Conservation (phyloP, 2,797 vertebrate genomes). For the Hafferia zeledoni region DNA sequence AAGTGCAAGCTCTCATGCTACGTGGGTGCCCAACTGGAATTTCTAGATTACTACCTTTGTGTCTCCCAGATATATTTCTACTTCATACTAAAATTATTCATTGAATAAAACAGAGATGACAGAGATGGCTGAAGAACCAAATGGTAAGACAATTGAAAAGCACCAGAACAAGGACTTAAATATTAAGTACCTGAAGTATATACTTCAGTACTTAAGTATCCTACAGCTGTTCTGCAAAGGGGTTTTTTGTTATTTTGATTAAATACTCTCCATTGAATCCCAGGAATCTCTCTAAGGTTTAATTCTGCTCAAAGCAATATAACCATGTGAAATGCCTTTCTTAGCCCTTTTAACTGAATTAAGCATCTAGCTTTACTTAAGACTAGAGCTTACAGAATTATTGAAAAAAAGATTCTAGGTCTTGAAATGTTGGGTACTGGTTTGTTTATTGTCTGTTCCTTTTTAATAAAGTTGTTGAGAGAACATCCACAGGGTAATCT, state of each 20-base stretch:
- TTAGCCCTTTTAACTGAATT: not conserved
- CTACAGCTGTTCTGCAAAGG: not conserved
- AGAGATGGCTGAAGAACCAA: not conserved
- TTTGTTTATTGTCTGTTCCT: not conserved
- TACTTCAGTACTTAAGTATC: not conserved
- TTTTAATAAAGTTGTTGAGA: not conserved
- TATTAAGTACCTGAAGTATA: not conserved
- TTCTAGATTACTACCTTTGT: not conserved
- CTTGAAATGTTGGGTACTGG: rapidly evolving
- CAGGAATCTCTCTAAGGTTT: not conserved
- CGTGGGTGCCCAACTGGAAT: not conserved
- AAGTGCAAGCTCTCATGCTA: not conserved
- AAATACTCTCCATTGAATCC: not conserved
- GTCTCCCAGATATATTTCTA: not conserved
- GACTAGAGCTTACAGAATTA: not conserved
- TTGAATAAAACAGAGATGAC: not conserved
- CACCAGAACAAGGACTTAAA: not conserved
- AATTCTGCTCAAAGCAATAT: not conserved
- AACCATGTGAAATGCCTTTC: not conserved
- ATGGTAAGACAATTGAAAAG: not conserved
- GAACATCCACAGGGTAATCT: rapidly evolving
- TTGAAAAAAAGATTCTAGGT: not conserved
- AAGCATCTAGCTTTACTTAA: not conserved
- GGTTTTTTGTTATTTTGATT: not conserved
- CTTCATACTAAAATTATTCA: not conserved